Evolutionary conservation across 2,888 invertebrate species (phyloP).

Genomic region (Linnaemya tessellans): DNA sequence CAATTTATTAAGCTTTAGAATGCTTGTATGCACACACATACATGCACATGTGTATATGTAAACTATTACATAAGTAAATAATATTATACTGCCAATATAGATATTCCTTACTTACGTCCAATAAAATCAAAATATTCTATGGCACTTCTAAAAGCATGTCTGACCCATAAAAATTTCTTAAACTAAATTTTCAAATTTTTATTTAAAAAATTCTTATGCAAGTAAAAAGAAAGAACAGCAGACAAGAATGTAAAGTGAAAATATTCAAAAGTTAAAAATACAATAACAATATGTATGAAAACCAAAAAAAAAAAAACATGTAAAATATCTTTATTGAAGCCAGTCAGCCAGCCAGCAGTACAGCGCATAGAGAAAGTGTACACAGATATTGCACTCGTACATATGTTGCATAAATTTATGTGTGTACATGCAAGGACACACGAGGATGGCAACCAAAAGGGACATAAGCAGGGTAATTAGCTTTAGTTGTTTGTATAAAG

Average conservation of each 20-base stretch:
- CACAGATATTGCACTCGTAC: constrained; percentile 30
- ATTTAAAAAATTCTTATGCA: constrained; percentile 28
- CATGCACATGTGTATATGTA: background rate
- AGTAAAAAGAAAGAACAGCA: background rate
- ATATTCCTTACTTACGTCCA: background rate
- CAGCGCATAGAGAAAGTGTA: constrained; percentile 37
- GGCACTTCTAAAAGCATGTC: constrained; percentile 33
- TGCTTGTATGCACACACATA: background rate
- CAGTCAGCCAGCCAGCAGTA: too few relatives aligned
- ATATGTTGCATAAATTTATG: constrained; percentile 34
- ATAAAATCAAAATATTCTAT: constrained; percentile 43
- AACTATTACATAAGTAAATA: background rate
- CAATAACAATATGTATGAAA: constrained; percentile 1
- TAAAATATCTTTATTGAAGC: constrained; percentile 47
- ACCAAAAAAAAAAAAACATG: constrained; percentile 11
- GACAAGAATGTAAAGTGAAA: background rate
- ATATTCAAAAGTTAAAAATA: constrained; percentile 48
- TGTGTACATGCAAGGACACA: background rate
- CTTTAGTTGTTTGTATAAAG: background rate
- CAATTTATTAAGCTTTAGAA: constrained; percentile 2
- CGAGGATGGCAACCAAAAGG: constrained; percentile 7
- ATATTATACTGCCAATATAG: background rate
- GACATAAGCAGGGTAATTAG: background rate
- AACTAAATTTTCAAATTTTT: constrained; percentile 35
- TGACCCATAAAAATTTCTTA: constrained; percentile 61